Evolutionary conservation across 2,888 invertebrate genomes (phyloP).

Genomic region (Lasioglossum oenotherae): DNA sequence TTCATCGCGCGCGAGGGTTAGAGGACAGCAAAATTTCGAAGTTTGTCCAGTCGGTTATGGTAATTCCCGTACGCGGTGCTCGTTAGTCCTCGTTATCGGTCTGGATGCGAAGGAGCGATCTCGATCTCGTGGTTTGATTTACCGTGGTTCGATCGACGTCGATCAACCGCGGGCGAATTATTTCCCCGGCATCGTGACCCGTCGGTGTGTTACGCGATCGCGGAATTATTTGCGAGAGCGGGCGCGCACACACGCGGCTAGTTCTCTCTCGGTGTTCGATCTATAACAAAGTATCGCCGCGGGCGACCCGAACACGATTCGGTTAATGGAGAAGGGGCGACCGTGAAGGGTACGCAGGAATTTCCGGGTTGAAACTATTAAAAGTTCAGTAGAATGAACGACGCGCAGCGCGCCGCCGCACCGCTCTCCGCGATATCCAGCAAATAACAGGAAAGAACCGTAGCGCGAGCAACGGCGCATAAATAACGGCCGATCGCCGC

Average conservation of each 20-base stretch:
- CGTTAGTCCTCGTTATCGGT: constrained; percentile 52
- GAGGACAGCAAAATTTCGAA: background rate
- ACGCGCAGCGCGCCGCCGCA: background rate
- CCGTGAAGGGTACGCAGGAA: constrained; percentile 26
- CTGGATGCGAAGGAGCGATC: background rate
- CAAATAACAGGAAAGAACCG: constrained; percentile 26
- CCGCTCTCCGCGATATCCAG: constrained; percentile 9
- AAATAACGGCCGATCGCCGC: constrained; percentile 30
- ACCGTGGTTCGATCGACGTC: background rate
- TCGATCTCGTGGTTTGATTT: background rate
- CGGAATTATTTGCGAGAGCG: background rate
- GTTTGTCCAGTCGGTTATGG: background rate
- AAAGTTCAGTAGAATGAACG: constrained; percentile 42
- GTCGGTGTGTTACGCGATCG: constrained; percentile 2
- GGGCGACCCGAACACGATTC: background rate
- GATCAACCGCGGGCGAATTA: constrained; percentile 21
- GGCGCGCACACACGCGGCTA: background rate
- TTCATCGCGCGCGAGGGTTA: background rate
- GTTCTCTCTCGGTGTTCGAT: background rate
- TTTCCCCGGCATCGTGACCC: constrained; percentile 25
- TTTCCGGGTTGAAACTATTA: constrained; percentile 31
- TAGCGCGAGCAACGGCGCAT: constrained; percentile 28
- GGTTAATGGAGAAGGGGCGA: constrained; percentile 24
- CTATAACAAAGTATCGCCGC: background rate
- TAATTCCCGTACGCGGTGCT: constrained; percentile 34